These are phyloP conservation scores for Patella pellucida DNA, from an alignment of 2,888 invertebrate genomes.

Conservation along the genomic window DNA sequence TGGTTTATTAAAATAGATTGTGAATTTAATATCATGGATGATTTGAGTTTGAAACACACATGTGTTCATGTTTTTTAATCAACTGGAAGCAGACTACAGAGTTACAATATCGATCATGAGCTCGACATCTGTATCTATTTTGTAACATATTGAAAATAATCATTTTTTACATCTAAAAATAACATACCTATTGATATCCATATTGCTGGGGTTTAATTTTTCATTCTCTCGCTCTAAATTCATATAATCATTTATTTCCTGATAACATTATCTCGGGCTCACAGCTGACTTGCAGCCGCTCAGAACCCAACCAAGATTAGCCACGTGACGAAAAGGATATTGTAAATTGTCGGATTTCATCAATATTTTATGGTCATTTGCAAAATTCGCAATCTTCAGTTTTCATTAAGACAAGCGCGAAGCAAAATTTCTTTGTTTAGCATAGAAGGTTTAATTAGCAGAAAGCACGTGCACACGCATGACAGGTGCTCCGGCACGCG, in stretches of 20 bases:
- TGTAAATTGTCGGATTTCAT: not conserved
- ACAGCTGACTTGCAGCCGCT: not conserved
- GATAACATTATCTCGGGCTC: not conserved
- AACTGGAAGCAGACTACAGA: no score
- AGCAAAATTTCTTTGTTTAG: not conserved
- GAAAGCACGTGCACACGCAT: slow-evolving; percentile 16
- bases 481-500: slow-evolving; percentile 22
- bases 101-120: no score
- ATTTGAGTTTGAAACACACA: no score
- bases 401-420: slow-evolving; percentile 4
- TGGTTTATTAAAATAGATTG: no score
- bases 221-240: not conserved
- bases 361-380: not conserved
- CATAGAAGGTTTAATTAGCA: slow-evolving; percentile 18
- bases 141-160: no score
- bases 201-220: no score
- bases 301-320: not conserved
- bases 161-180: no score
- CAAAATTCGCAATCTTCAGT: not conserved
- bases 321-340: not conserved
- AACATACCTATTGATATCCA: no score
- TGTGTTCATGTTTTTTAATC: no score
- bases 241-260: not conserved
- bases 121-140: no score
- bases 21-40: no score